Base-by-base conservation (phyloP, 2,113 vertebrate genomes). In the Orcinus orca region DNA sequence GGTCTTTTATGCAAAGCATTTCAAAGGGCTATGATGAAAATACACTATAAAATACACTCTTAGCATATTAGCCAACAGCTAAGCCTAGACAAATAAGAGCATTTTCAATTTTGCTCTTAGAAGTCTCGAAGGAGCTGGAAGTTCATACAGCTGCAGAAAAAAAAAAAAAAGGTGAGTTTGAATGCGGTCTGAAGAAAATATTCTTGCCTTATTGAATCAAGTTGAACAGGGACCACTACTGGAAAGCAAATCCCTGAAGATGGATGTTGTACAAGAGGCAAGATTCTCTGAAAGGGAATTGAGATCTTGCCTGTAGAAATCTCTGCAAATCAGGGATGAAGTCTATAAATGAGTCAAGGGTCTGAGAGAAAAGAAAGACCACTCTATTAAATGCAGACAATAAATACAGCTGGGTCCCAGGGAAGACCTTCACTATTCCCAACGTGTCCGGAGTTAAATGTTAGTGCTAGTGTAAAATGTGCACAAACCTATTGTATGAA, bases 31-130 rank as follows among this genome's bases (percentile, higher is more conserved):
- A 87, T 91, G 62, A 91, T 94, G 93, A 98, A 97, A 98, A 77
- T 96, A 84, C 88, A 97, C 96, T 96, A 92, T 93, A 97, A 95
- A 97, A 96, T 96, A 74, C 31, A 33, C 14, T 95, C 95, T 96
- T 96, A 80, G 79, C 76, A 74, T 93, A 77, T 88, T 97, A 96
- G 86, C 76, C 36, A 11, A 96, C 41, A 87, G 92, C 84, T 60
- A 67, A 95, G 65, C 79, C 89, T 97, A 95, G 95, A 97, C 97
- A 98, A 95, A 93, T 95, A 96, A 71, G 88, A 96, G 36, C 50
- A 81, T 97, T 98, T 98, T 98, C 97, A 97, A 44, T 98, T 97
- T 97, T 97, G 53, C 90, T 97, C 67, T 93, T 94, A 87, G 96
- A 96, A 97, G 85, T 97, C 96, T 98, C 65, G 8, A 25, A 1